Evolutionary conservation across 2,113 vertebrate species (phyloP).

Genomic region (Sander vitreus): DNA sequence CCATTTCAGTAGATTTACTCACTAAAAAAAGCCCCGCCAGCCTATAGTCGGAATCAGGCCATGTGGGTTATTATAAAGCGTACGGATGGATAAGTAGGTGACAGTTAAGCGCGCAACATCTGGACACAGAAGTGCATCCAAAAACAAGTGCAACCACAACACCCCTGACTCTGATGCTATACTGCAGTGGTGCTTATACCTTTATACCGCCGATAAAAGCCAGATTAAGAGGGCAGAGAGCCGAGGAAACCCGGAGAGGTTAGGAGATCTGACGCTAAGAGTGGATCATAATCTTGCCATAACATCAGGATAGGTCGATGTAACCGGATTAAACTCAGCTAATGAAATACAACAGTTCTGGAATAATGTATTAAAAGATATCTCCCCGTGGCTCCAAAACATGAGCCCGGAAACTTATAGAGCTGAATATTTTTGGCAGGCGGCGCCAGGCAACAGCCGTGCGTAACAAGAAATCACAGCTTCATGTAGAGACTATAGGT

Average conservation of each 20-base stretch:
- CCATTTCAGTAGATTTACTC: no score
- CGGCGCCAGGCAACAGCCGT: constrained; percentile 58
- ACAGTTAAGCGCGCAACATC: constrained; percentile 72
- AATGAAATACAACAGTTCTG: constrained; percentile 81
- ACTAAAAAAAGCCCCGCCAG: constrained; percentile 35
- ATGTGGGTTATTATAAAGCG: constrained; percentile 28
- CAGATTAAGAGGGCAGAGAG: constrained; percentile 67
- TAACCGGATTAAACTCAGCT: constrained; percentile 79
- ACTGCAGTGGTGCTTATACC: not conserved
- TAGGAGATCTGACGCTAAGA: constrained; percentile 66
- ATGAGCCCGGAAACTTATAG: constrained; percentile 56
- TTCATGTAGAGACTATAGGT: constrained; percentile 37
- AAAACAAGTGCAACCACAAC: constrained; percentile 61
- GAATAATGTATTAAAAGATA: constrained; percentile 53
- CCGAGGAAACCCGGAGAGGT: constrained; percentile 59
- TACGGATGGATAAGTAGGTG: constrained; percentile 57
- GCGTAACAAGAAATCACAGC: constrained; percentile 71
- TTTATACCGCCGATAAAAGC: constrained; percentile 55
- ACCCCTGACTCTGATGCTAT: constrained; percentile 1
- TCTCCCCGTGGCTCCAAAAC: no score
- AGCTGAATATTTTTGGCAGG: constrained; percentile 34
- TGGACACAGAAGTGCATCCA: constrained; percentile 62
- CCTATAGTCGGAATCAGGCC: constrained; percentile 39
- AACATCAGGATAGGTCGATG: constrained; percentile 69
- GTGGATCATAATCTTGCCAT: constrained; percentile 73